Evolutionary conservation across 2,113 vertebrate species (phyloP).

Genomic region (Pithys albifrons): DNA sequence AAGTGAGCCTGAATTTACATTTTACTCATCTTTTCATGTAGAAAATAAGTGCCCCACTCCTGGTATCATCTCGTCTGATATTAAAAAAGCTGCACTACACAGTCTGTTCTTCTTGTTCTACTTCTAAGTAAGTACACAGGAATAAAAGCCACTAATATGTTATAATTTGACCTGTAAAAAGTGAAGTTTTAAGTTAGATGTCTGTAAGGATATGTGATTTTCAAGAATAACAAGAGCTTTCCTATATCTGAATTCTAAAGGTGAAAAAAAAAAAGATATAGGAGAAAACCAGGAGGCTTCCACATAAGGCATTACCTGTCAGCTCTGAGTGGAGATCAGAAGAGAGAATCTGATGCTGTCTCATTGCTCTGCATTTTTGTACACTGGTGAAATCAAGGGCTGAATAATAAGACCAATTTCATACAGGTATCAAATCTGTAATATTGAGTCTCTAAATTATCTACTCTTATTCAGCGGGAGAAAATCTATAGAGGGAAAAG

Average conservation of each 20-base stretch:
- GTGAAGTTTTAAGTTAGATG: not conserved
- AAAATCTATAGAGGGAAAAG: not conserved
- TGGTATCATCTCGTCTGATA: not conserved
- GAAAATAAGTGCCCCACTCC: not conserved
- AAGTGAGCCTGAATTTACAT: constrained; percentile 14
- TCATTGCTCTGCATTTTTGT: not conserved
- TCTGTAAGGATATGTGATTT: not conserved
- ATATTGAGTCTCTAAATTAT: not conserved
- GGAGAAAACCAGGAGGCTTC: not conserved
- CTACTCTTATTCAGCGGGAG: not conserved
- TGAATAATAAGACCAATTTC: not conserved
- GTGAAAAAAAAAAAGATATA: not conserved
- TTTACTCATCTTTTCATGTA: constrained; percentile 5
- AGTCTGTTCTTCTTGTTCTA: not conserved
- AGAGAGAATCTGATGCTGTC: not conserved
- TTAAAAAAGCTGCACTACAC: not conserved
- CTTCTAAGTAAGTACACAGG: not conserved
- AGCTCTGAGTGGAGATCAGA: not conserved
- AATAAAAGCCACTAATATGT: not conserved
- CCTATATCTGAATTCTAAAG: not conserved
- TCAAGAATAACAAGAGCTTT: not conserved
- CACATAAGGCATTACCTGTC: not conserved
- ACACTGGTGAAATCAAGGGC: not conserved
- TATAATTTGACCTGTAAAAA: not conserved
- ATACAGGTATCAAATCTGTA: not conserved